phyloP scores from a whole-genome alignment of 2,113 vertebrate genomes.

The Leptodactylus fuscus region DNA sequence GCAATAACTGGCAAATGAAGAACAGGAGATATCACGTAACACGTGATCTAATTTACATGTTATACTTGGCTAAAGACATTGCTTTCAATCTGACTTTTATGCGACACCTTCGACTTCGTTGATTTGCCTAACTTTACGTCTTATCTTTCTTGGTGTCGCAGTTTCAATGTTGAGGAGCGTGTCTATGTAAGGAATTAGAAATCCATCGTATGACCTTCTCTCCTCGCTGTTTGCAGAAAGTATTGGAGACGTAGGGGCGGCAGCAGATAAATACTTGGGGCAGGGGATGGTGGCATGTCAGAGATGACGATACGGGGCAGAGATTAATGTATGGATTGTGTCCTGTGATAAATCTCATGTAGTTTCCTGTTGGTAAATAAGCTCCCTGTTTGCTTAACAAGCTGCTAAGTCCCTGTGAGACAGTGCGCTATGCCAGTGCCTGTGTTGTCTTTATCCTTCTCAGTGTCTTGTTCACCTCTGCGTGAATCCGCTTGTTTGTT shows the following conservation, averaged over 20 bases:
- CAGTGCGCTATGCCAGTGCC: constrained; percentile 8
- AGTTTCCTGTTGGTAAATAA: constrained; percentile 52
- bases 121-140: too few relatives aligned
- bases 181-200: too few relatives aligned
- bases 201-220: too few relatives aligned
- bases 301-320: background rate
- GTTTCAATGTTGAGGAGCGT: too few relatives aligned
- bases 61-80: too few relatives aligned
- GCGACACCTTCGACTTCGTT: too few relatives aligned
- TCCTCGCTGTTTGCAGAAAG: too few relatives aligned
- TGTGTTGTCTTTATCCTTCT: constrained; percentile 55
- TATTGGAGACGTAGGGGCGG: background rate
- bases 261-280: background rate
- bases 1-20: too few relatives aligned
- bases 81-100: too few relatives aligned
- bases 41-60: too few relatives aligned
- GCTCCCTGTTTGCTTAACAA: constrained; percentile 29
- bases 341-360: constrained; percentile 45
- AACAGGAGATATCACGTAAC: too few relatives aligned
- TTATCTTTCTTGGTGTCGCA: too few relatives aligned
- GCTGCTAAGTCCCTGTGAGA: constrained; percentile 47
- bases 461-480: constrained; percentile 60
- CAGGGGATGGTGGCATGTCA: background rate
- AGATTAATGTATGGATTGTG: constrained; percentile 1
- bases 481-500: constrained; percentile 57